Evolutionary conservation across 2,113 vertebrate genomes (phyloP), one percentile per base, ranked within the genome.

Genomic region (Chascanopsetta lugubris): DNA sequence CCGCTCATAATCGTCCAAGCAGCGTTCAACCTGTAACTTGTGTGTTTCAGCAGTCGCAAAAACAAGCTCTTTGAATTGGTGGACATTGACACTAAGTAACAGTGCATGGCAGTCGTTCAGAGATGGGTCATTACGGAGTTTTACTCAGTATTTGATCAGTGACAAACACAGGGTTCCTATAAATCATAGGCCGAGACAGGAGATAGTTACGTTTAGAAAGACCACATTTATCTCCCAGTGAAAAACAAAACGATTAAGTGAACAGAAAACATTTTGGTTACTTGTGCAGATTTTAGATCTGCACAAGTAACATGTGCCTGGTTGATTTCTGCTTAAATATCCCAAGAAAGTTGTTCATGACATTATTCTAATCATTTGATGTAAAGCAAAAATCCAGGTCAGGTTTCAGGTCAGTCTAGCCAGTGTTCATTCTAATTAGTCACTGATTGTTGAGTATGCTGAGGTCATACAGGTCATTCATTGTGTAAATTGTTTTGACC

Each of bases 191-290:
- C 24, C 7, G n/a, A n/a, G n/a, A n/a, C 26, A 1, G 29, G 9
- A 29, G 18, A 0, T 10, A 1, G 26, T 1, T 8, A 15, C 17
- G 1, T 15, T 51, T 51, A 8, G 29, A 29, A 29, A 29, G 25
- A 26, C 24, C 21, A 8, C 10, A 11, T 22, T 5, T 12, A 47
- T 24, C 9, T 5, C 12, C 20, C 13, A 8, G 38, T 36, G 4
- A 6, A 60, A 26, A 5, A 26, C 12, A 1, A n/a, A 4, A 40
- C n/a, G 9, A 45, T 30, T 36, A 27, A 38, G 10, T 26, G 20
- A 65, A 25, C 13, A 12, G 13, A 12, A n/a, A 17, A 40, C 50
- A 53, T 48, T 10, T 24, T 70, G 43, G 40, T 51, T 72, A 57
- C n/a, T n/a, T n/a, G n/a, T n/a, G n/a, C n/a, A n/a, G n/a, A n/a